These are phyloP conservation scores for Oceanodroma tethys DNA, from an alignment of 2,113 vertebrate genomes.

Conservation along the genomic window DNA sequence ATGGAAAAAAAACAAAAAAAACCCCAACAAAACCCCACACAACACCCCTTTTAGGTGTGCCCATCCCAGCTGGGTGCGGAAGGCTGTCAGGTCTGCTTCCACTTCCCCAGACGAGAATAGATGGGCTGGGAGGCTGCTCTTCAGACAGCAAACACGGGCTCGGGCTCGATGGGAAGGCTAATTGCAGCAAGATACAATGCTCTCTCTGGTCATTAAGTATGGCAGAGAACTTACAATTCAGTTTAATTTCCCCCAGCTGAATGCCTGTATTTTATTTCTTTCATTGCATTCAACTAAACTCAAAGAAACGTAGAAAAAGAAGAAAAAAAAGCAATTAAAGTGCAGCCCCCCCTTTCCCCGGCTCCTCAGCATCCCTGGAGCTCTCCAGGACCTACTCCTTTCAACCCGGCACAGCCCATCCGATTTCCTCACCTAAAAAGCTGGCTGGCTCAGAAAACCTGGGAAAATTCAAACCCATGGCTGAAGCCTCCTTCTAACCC, in stretches of 20 bases:
- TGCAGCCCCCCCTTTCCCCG: neutral
- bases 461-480: neutral
- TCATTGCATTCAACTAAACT: neutral
- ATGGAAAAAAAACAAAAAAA: no score
- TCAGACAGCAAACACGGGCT: neutral
- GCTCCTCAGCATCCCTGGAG: neutral
- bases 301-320: neutral
- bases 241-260: neutral
- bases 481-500: slow-evolving; percentile 29
- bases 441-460: neutral
- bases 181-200: neutral
- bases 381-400: neutral
- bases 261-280: neutral
- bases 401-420: neutral
- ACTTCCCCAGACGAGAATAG: neutral
- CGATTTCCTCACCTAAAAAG: neutral
- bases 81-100: accelerated
- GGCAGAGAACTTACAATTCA: neutral
- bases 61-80: neutral
- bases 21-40: neutral
- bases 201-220: neutral
- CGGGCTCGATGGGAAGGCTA: neutral
- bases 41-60: neutral
- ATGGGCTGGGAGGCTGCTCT: neutral
- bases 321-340: neutral